Conservation (phyloP, 2,888 invertebrate genomes). For the Morpho helenor region DNA sequence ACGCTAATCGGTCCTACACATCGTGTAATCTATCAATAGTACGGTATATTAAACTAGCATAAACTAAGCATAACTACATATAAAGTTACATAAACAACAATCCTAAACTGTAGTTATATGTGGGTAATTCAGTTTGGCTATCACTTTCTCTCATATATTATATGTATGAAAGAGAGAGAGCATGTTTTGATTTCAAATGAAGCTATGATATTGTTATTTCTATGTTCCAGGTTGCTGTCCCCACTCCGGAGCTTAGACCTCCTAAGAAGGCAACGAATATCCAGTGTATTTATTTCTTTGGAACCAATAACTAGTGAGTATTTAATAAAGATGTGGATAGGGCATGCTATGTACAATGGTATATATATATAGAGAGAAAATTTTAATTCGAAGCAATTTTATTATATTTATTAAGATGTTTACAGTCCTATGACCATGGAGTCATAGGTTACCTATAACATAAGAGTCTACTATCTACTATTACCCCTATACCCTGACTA, state of each 20-base stretch:
- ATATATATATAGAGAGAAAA: too few species aligned
- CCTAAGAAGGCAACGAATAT: constrained; percentile 85
- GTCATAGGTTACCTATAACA: too few species aligned
- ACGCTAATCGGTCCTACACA: constrained; percentile 1
- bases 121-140: neutral
- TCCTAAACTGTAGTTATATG: neutral
- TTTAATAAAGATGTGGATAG: neutral
- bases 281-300: constrained; percentile 96
- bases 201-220: constrained; percentile 17
- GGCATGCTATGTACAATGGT: too few species aligned
- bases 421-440: too few species aligned
- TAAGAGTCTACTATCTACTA: too few species aligned
- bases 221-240: constrained; percentile 86
- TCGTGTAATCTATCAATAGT: neutral
- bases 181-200: constrained; percentile 17
- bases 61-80: too few species aligned
- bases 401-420: too few species aligned
- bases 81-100: constrained; percentile 6
- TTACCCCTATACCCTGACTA: too few species aligned
- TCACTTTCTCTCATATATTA: constrained; percentile 6
- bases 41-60: constrained; percentile 12
- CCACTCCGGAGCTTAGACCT: constrained; percentile 87
- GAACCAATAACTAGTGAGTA: constrained; percentile 97
- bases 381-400: too few species aligned
- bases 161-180: constrained; percentile 14